Evolutionary conservation across 92 coral and sea anemone genomes (phyloP).

Genomic region (Epizoanthus ramosus): DNA sequence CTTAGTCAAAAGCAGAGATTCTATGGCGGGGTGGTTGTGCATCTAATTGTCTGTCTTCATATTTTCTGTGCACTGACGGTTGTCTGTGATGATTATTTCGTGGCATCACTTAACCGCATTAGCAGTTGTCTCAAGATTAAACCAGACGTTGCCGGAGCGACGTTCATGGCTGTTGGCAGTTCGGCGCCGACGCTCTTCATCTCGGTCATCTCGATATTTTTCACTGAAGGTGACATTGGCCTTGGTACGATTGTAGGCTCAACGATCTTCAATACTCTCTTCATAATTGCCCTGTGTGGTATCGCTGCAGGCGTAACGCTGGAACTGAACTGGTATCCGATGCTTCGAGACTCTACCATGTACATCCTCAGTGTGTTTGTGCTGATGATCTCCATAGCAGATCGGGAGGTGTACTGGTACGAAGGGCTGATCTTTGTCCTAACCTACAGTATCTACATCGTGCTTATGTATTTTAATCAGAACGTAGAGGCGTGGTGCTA

Average conservation of each 20-base stretch:
- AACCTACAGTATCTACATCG: conserved; percentile 72
- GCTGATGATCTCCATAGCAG: conserved; percentile 80
- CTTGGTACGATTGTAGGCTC: conserved; percentile 98
- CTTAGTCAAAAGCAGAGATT: conserved; percentile 84
- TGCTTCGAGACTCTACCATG: conserved; percentile 83
- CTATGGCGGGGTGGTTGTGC: conserved; percentile 86
- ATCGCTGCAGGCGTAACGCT: conserved; percentile 80
- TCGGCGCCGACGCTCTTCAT: conserved; percentile 97
- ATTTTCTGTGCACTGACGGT: conserved; percentile 93
- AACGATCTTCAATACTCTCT: conserved; percentile 92
- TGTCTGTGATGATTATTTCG: conserved; percentile 96
- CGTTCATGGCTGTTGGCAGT: conserved; percentile 99
- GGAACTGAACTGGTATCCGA: conserved; percentile 84
- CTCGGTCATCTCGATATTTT: conserved; percentile 90
- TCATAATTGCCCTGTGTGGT: conserved; percentile 91
- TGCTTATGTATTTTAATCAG: conserved; percentile 87
- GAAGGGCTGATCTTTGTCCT: conserved; percentile 84
- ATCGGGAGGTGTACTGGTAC: conserved; percentile 92
- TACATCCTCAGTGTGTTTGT: conserved; percentile 80
- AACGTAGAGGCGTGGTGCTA: conserved; percentile 58
- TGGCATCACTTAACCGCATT: conserved; percentile 90
- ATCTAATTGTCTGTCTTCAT: conserved; percentile 80
- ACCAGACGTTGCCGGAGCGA: conserved; percentile 99
- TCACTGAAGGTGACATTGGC: conserved; percentile 98
- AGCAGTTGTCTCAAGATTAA: conserved; percentile 83